phyloP scores from a whole-genome alignment of 2,113 vertebrate genomes.

The Dipodomys ordii region DNA sequence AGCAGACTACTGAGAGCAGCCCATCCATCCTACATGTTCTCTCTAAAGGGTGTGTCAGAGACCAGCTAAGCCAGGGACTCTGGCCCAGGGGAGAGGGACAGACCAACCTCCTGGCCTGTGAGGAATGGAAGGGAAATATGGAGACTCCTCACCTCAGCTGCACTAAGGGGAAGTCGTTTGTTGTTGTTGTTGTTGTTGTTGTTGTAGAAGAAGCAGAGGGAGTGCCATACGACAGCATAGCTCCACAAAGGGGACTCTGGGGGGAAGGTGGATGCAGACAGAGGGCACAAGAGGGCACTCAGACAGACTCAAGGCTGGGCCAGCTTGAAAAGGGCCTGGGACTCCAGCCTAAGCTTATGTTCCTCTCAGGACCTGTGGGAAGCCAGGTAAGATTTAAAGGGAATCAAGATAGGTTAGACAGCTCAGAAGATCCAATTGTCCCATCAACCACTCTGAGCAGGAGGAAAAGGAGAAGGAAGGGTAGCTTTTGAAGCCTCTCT shows the following conservation, averaged over 20 bases:
- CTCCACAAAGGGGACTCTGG: background rate
- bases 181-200: too few relatives aligned
- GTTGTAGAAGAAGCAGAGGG: background rate
- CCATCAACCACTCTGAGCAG: background rate
- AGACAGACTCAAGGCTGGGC: background rate
- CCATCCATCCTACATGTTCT: fast-evolving
- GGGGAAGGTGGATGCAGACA: background rate
- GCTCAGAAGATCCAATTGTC: background rate
- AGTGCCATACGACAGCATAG: background rate
- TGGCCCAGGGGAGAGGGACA: background rate
- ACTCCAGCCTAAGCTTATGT: background rate
- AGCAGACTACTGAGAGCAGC: background rate
- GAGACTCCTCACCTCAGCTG: background rate
- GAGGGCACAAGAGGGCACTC: background rate
- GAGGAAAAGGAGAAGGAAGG: background rate
- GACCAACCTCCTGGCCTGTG: background rate
- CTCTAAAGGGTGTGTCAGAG: background rate
- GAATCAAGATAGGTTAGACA: background rate
- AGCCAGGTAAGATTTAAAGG: background rate
- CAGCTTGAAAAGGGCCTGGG: too few relatives aligned
- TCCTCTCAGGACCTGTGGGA: background rate
- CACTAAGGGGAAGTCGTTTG: background rate
- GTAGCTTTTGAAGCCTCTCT: background rate
- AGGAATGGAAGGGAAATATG: background rate
- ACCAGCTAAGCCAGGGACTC: background rate